Evolutionary conservation across 2,797 vertebrate species (phyloP), one percentile per base, ranked within the genome.

Genomic region (Triplophysa bombifrons): DNA sequence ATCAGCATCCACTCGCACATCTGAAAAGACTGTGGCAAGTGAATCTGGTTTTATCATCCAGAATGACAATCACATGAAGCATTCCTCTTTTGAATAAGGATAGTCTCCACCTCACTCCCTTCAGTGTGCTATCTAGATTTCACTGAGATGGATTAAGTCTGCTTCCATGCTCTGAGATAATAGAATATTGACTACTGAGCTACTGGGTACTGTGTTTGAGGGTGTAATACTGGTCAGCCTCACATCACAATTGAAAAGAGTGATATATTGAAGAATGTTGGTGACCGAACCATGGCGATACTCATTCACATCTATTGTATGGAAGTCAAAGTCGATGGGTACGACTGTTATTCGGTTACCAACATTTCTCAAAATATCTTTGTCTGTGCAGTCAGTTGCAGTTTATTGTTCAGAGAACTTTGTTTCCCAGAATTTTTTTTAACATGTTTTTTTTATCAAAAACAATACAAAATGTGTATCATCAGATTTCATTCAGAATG

Each of bases 11-110:
- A 63, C 41, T 16, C 2, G 14, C 66, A 50, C 75, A 70, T 70
- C 27, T 73, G 46, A 22, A 81, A 53, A 70, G 64, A 60, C 78
- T 80, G 19, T 74, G 60, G 58, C 72, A 56, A 25, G 30, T 51
- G 64, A 41, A 50, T 58, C 58, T 38, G 48, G 20, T 70, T 51
- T 67, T 55, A 76, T 80, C 82, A 80, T 80, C 68, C 63, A 56
- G 44, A 64, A 64, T 70, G 67, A 25, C 73, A 75, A 63, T 76
- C 80, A 71, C 56, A 14, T 44, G 38, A 53, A 50, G 76, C 58
- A 16, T 69, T 80, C 27, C 55, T 67, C n/a, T 20, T 64, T 38
- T 80, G 20, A 68, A 61, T 74, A 56, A 68, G 61, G n/a, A 74
- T 17, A 64, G 60, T 68, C 69, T 61, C 70, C 20, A 69, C 19